These are phyloP conservation scores for Drosophila formosana DNA, from an alignment of 2,888 invertebrate species.

Conservation along the genomic window DNA sequence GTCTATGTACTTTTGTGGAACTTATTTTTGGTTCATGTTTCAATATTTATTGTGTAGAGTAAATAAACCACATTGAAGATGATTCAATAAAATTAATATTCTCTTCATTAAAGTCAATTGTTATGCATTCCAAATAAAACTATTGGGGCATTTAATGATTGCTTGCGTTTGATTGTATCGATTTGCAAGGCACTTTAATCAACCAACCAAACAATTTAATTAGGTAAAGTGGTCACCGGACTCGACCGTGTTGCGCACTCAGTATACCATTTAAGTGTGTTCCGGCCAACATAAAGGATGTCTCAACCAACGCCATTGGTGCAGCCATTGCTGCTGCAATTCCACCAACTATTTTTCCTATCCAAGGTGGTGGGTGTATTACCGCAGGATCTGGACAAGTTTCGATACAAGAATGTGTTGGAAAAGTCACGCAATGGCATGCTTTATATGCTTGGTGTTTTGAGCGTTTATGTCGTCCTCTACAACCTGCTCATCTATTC, in stretches of 20 bases:
- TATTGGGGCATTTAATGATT: slow-evolving; percentile 20
- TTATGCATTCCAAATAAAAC: slow-evolving; percentile 16
- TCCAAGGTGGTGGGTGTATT: slow-evolving; percentile 83
- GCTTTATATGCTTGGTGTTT: slow-evolving; percentile 65
- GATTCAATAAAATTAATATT: slow-evolving; percentile 40
- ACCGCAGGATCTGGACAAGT: slow-evolving; percentile 79
- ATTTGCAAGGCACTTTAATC: slow-evolving; percentile 47
- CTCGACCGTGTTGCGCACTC: slow-evolving; percentile 16
- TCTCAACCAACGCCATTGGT: slow-evolving; percentile 55
- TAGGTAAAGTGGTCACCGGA: slow-evolving; percentile 62
- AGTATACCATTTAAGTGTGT: slow-evolving; percentile 33
- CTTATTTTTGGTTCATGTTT: slow-evolving; percentile 25
- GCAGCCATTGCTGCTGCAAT: slow-evolving; percentile 77
- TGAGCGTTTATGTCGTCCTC: slow-evolving; percentile 67
- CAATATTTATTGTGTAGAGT: slow-evolving; percentile 32
- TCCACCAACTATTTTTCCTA: slow-evolving; percentile 78
- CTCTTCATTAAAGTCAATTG: slow-evolving; percentile 8
- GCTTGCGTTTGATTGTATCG: slow-evolving; percentile 51
- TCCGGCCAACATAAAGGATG: slow-evolving; percentile 48
- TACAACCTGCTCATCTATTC: slow-evolving; percentile 82
- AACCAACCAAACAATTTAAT: slow-evolving; percentile 64
- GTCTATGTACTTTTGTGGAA: slow-evolving; percentile 17
- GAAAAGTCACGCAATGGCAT: slow-evolving; percentile 81
- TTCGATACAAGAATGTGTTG: slow-evolving; percentile 68
- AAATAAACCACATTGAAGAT: slow-evolving; percentile 19